Percentiles rank a stretch among this genome's conserved stretches.
Evolutionary conservation across 2,113 vertebrate genomes (phyloP).

Genomic region (Bubo bubo): DNA sequence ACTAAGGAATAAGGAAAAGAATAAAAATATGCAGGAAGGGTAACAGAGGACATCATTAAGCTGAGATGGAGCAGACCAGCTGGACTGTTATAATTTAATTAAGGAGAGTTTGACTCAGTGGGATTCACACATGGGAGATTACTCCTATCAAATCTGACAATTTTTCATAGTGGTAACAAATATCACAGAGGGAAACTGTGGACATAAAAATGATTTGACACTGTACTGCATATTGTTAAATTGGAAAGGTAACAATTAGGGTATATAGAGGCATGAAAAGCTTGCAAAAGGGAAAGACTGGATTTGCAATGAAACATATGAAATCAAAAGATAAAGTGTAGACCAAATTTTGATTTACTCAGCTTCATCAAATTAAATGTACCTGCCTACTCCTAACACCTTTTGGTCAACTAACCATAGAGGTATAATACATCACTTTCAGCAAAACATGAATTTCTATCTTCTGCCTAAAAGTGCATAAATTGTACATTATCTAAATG

Average conservation of each 20-base stretch:
- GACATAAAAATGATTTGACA: constrained; percentile 1
- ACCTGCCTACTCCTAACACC: neutral
- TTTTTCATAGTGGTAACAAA: constrained; percentile 48
- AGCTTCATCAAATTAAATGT: neutral
- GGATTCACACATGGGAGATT: constrained; percentile 56
- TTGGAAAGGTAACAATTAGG: neutral
- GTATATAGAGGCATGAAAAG: neutral
- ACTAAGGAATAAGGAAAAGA: neutral
- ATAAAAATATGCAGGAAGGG: neutral
- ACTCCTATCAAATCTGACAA: constrained; percentile 44
- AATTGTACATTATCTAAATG: neutral
- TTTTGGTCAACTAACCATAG: neutral
- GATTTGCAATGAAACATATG: neutral
- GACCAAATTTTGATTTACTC: neutral
- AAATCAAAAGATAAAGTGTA: neutral
- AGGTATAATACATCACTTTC: neutral
- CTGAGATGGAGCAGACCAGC: neutral
- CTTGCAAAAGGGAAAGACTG: neutral
- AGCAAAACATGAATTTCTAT: neutral
- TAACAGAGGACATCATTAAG: constrained; percentile 3
- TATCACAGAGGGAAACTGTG: constrained; percentile 1
- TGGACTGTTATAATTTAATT: constrained; percentile 67
- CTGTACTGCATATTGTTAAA: neutral
- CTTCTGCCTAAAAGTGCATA: neutral
- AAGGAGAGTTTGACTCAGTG: constrained; percentile 31